phyloP scores from a whole-genome alignment of 2,113 vertebrate species.

The Corythaeola cristata region DNA sequence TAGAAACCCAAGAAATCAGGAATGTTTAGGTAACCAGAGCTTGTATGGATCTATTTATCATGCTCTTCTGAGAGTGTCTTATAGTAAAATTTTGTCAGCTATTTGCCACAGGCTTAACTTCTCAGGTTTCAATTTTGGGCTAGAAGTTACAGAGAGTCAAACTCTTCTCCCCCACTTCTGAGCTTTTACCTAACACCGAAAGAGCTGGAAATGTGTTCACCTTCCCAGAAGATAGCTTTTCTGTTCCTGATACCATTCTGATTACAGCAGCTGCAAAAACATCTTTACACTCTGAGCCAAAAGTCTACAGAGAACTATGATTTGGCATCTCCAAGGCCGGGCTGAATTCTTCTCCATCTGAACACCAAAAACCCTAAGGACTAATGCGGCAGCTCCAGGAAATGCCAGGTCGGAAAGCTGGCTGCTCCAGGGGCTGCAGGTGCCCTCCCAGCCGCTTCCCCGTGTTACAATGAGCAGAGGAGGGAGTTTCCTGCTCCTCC shows the following conservation, averaged over 20 bases:
- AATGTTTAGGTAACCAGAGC: background rate
- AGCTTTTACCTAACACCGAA: background rate
- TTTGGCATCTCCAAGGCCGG: background rate
- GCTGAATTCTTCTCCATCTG: background rate
- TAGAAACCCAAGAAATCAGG: background rate
- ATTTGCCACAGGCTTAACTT: background rate
- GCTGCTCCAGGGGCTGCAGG: background rate
- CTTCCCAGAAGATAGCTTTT: background rate
- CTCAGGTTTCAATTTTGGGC: background rate
- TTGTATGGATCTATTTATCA: background rate
- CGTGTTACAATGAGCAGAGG: background rate
- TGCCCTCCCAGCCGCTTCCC: slow-evolving; percentile 41
- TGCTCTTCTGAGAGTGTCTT: background rate
- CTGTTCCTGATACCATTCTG: background rate
- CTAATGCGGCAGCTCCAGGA: background rate
- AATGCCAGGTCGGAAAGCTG: background rate
- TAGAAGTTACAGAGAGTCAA: background rate
- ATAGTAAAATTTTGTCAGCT: background rate
- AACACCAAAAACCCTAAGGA: background rate
- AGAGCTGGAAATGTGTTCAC: background rate
- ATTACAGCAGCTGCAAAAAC: slow-evolving; percentile 19
- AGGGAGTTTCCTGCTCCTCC: slow-evolving; percentile 43
- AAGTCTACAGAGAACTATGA: background rate
- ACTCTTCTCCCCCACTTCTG: background rate
- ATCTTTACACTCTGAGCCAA: background rate